Base-by-base conservation (phyloP, 1,140 invertebrate genomes). In the Plectrocnemia conspersa region DNA sequence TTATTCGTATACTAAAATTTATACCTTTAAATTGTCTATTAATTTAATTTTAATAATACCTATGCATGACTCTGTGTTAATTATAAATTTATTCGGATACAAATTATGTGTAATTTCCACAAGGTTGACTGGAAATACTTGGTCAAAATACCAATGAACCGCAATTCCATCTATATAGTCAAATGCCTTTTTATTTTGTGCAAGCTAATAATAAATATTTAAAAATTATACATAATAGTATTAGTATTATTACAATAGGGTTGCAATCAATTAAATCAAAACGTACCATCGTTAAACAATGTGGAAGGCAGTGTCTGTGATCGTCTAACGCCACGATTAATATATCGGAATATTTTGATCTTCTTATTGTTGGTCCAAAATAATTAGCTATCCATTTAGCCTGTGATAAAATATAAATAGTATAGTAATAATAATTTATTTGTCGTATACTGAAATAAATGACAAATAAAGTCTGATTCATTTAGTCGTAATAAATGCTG, bases 31-130 rank as follows among this genome's bases (percentile, higher is more conserved):
- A 29, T 29, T 29, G 6, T 29, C n/a, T 29, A 29, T 29, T 7
- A 7, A 29, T 29, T 7, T 29, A 27, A 46, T 41, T 33, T n/a
- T 44, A 46, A 25, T 13, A 13, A 40, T 58, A 61, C 59, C 59
- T 2, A 57, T 41, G 61, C 82, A 85, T 1, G 88, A 83, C 73
- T 92, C 89, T 2, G 88, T 88, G 24, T 78, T 77, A 6, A 93
- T 57, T 7, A 90, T 66, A 63, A 88, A 82, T 60, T 85, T 81
- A 46, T 86, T 72, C 1, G 87, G 84, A 66, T 79, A 79, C n/a
- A 69, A 59, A 3, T 72, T 47, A 65, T 83, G 80, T 9, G 75
- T 77, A 19, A 64, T 38, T 40, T 77, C 71, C 1, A 91, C 63
- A 0, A 79, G 54, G 13, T 54, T 56, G 0, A 77, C 60, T 2